phyloP scores from a whole-genome alignment of 2,113 vertebrate species.

The Phyllopteryx taeniolatus region DNA sequence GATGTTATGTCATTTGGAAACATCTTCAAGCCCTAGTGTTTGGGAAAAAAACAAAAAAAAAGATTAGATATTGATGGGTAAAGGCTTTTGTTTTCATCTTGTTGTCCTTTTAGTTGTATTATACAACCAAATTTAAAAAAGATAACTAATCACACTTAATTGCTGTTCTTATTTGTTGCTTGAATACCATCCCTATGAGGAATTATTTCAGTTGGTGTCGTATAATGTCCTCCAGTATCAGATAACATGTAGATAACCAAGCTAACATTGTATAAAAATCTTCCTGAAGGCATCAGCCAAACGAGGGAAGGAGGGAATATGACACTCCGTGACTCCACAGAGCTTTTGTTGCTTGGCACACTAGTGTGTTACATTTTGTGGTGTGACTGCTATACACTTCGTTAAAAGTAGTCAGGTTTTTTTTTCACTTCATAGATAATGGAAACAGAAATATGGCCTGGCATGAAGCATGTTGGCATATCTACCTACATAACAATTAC shows the following conservation, averaged over 20 bases:
- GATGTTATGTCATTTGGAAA: conserved; percentile 41
- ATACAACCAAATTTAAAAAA: not conserved
- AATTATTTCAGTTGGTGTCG: not conserved
- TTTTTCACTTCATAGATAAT: not conserved
- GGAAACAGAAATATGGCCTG: too few species aligned
- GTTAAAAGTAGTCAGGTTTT: not conserved
- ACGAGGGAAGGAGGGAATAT: not conserved
- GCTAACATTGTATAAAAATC: not conserved
- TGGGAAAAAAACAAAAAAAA: not conserved
- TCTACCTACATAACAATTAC: not conserved
- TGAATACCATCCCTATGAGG: not conserved
- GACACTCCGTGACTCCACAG: not conserved
- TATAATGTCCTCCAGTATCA: not conserved
- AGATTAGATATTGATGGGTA: conserved; percentile 18
- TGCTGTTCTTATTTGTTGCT: not conserved
- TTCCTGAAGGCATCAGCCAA: not conserved
- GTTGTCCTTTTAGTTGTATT: not conserved
- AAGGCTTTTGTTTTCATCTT: not conserved
- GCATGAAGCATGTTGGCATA: not conserved
- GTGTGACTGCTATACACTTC: not conserved
- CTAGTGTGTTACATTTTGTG: not conserved
- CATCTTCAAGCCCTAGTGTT: conserved; percentile 21
- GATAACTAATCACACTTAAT: not conserved
- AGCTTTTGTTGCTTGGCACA: too few species aligned
- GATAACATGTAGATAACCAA: not conserved